A percentile compares a stretch with the other conserved stretches of the same genome.
Conservation (phyloP, 2,888 invertebrate genomes). For the Flexamia atlantica region DNA sequence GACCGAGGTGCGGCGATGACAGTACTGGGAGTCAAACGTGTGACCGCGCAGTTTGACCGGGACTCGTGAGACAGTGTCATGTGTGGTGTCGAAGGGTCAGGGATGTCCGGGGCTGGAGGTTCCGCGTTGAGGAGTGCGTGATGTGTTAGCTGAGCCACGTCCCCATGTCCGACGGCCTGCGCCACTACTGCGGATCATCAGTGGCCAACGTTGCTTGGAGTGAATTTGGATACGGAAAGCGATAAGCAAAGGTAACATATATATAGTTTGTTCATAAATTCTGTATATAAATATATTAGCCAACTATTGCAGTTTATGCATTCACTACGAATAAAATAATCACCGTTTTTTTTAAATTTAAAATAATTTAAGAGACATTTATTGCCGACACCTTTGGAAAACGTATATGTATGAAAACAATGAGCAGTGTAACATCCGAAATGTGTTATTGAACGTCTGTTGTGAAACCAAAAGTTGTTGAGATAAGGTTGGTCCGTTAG, state of each 20-base stretch:
- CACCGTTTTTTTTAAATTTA: too few relatives aligned
- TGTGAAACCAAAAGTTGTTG: constrained; percentile 42
- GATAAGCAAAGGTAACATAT: background rate
- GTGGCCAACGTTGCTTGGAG: background rate
- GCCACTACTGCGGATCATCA: background rate
- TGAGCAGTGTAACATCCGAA: background rate
- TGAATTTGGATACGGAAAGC: background rate
- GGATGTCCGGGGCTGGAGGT: background rate
- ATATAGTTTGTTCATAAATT: too few relatives aligned
- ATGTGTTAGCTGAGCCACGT: background rate
- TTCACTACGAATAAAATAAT: too few relatives aligned
- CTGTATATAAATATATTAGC: too few relatives aligned
- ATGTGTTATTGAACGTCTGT: background rate
- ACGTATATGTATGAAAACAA: too few relatives aligned
- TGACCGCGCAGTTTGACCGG: background rate
- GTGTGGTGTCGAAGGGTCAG: background rate
- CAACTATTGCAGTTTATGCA: too few relatives aligned
- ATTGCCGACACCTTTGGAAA: too few relatives aligned
- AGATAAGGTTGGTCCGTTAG: constrained; percentile 48
- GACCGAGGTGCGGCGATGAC: constrained; percentile 3
- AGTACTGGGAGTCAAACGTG: background rate
- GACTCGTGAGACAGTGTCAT: constrained; percentile 2
- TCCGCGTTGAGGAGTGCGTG: background rate
- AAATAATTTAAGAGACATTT: too few relatives aligned
- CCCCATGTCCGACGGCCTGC: background rate